Conservation (phyloP, 64 coral and sea anemone species). For the Stylophora pistillata region DNA sequence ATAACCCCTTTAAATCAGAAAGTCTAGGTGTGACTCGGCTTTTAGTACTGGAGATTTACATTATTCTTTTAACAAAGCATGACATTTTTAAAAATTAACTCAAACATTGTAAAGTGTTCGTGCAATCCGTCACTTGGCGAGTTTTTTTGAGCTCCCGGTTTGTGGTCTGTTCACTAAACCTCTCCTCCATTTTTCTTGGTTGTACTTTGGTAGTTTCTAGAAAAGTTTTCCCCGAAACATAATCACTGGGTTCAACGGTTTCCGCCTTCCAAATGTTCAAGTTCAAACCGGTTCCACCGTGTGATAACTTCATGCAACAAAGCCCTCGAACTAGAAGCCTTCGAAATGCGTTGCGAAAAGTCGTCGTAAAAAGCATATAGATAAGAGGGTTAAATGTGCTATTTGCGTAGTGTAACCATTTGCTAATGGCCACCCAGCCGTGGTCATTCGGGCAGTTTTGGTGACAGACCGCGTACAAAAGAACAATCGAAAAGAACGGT, state of each 20-base stretch:
- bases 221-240: background rate
- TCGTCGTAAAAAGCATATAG: conserved; percentile 71
- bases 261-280: background rate
- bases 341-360: conserved; percentile 73
- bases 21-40: no score
- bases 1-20: no score
- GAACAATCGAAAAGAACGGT: conserved; percentile 74
- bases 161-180: background rate
- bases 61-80: background rate
- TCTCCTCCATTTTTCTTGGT: background rate
- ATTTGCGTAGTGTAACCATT: conserved; percentile 84
- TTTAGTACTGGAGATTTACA: background rate
- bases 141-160: background rate
- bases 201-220: background rate
- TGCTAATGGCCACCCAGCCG: conserved; percentile 35
- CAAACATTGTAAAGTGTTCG: background rate
- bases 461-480: conserved; percentile 58
- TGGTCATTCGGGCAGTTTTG: background rate
- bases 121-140: background rate
- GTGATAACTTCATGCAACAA: background rate
- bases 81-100: background rate
- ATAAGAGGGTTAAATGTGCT: conserved; percentile 82
- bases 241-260: background rate
- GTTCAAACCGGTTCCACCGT: background rate
- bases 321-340: conserved; percentile 19